phyloP scores from a whole-genome alignment of 2,888 invertebrate genomes.

The Clanis bilineata region DNA sequence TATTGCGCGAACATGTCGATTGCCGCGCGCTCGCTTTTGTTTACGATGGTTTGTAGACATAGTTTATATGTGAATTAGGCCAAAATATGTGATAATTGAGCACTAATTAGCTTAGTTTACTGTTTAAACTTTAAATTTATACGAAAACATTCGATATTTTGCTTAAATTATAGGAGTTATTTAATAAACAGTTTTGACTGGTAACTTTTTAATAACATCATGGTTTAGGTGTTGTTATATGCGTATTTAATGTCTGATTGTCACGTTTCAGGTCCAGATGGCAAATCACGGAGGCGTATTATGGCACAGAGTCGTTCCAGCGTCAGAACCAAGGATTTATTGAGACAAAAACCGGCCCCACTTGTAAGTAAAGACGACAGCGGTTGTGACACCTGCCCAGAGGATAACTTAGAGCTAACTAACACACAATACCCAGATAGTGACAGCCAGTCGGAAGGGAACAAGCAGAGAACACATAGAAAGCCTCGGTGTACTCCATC shows the following conservation, averaged over 20 bases:
- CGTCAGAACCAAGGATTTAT: conserved; percentile 42
- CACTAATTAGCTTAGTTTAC: conserved; percentile 22
- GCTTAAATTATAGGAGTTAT: background rate
- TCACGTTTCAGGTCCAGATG: conserved; percentile 65
- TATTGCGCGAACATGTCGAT: conserved; percentile 69
- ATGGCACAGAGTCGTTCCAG: conserved; percentile 48
- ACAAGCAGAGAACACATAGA: conserved; percentile 21
- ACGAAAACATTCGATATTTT: background rate
- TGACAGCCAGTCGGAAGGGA: conserved; percentile 27
- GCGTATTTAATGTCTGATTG: conserved; percentile 38
- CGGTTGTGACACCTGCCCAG: conserved; percentile 38
- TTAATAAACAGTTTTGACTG: background rate
- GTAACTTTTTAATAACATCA: conserved; percentile 42
- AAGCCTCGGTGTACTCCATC: conserved; percentile 33
- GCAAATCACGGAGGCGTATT: conserved; percentile 46
- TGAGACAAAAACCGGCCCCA: conserved; percentile 33
- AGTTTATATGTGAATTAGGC: conserved; percentile 53
- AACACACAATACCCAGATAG: conserved; percentile 28
- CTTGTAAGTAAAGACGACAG: conserved; percentile 35
- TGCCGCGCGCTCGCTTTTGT: conserved; percentile 61
- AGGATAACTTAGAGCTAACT: conserved; percentile 29
- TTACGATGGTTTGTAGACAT: conserved; percentile 56
- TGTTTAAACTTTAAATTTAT: conserved; percentile 3
- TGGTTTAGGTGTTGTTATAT: conserved; percentile 34
- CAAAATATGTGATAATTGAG: conserved; percentile 36